A percentile compares a stretch with the other conserved stretches of the same genome.
Conservation (phyloP, 2,888 invertebrate species). For the Amaurobius ferox region DNA sequence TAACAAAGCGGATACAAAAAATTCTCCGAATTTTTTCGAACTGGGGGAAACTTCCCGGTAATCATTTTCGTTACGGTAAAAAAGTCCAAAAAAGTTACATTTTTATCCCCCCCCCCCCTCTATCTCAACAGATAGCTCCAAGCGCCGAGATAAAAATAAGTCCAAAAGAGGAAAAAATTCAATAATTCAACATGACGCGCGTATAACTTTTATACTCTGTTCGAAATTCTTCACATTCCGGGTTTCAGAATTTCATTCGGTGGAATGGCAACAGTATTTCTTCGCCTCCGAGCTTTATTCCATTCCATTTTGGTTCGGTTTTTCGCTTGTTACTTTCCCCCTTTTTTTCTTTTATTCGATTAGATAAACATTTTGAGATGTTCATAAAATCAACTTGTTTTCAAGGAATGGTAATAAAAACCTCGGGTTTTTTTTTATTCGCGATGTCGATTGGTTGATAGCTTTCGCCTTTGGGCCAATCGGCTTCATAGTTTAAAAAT, state of each 20-base stretch:
- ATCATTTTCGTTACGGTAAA: neutral
- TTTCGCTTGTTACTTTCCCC: conserved; percentile 5
- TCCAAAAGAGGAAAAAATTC: conserved; percentile 18
- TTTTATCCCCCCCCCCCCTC: neutral
- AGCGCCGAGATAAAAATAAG: conserved; percentile 15
- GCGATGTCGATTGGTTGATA: neutral
- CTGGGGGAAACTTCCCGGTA: neutral
- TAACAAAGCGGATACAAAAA: too few species aligned
- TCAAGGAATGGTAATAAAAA: conserved; percentile 8
- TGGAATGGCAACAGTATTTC: conserved; percentile 31
- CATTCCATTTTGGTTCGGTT: conserved; percentile 20
- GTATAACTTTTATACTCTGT: conserved; percentile 22
- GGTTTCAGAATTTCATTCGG: neutral
- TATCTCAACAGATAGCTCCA: conserved; percentile 1
- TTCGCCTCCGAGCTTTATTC: conserved; percentile 14
- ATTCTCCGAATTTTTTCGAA: too few species aligned
- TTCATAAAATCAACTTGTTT: conserved; percentile 35
- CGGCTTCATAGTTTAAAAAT: neutral
- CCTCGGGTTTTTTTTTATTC: conserved; percentile 12
- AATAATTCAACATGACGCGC: conserved; percentile 25
- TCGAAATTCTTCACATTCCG: conserved; percentile 27
- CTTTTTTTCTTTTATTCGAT: conserved; percentile 28
- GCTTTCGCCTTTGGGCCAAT: neutral
- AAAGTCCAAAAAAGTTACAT: neutral
- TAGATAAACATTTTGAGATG: conserved; percentile 26